Conservation (phyloP, 92 coral and sea anemone genomes). For the Plumapathes pennacea region DNA sequence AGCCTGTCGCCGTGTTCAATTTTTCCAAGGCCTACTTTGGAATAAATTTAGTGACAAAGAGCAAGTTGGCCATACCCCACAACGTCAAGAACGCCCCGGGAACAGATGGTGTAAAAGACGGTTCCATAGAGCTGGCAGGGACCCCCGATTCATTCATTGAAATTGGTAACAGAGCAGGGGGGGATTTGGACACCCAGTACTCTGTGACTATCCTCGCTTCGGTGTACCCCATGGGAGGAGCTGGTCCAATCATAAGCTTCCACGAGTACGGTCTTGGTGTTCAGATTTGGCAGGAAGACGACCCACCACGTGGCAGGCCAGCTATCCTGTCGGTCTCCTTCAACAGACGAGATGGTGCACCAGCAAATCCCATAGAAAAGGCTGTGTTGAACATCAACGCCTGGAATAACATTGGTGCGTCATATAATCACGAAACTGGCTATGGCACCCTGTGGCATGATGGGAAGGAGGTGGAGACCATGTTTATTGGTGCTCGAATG, state of each 20-base stretch:
- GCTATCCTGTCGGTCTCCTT: conserved; percentile 48
- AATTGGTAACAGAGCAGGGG: conserved; percentile 49
- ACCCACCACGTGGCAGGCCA: conserved; percentile 25
- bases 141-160: conserved; percentile 54
- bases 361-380: conserved; percentile 27
- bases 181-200: conserved; percentile 49
- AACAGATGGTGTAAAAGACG: conserved; percentile 27
- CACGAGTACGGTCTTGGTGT: conserved; percentile 51
- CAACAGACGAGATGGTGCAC: conserved; percentile 49
- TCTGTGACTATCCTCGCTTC: conserved; percentile 61
- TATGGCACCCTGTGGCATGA: conserved; percentile 71
- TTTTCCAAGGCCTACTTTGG: conserved; percentile 22
- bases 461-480: conserved; percentile 60
- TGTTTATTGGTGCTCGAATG: conserved; percentile 32
- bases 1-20: conserved; percentile 68
- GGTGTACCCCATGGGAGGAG: conserved; percentile 63
- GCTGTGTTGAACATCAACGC: conserved; percentile 55
- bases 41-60: conserved; percentile 40
- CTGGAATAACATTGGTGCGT: conserved; percentile 81
- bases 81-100: conserved; percentile 37
- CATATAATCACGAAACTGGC: conserved; percentile 61
- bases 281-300: conserved; percentile 62
- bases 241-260: conserved; percentile 71
- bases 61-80: conserved; percentile 7
- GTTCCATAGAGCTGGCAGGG: conserved; percentile 57